Evolutionary conservation across 2,113 vertebrate genomes (phyloP).

Genomic region (Mastomys natalensis): DNA sequence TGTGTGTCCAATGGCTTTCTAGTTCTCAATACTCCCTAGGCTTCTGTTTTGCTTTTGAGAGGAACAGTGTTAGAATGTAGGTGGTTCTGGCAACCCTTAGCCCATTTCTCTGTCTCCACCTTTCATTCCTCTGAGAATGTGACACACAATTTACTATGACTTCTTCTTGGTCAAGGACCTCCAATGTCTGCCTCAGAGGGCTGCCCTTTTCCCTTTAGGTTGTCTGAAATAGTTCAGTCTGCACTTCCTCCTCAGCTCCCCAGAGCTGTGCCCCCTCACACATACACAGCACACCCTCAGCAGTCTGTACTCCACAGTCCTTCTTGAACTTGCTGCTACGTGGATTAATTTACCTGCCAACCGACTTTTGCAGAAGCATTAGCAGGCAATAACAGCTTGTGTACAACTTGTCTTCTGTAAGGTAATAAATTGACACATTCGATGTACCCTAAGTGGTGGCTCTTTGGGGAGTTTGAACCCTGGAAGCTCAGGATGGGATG

Average conservation of each 20-base stretch:
- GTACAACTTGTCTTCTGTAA: background rate
- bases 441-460: background rate
- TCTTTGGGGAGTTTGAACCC: background rate
- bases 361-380: conserved; percentile 36
- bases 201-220: background rate
- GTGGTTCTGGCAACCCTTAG: background rate
- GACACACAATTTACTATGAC: background rate
- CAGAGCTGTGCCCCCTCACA: background rate
- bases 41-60: background rate
- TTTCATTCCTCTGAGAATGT: background rate
- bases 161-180: background rate
- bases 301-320: background rate
- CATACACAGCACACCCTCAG: background rate
- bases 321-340: background rate
- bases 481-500: background rate
- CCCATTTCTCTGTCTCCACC: rapidly evolving
- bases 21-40: background rate
- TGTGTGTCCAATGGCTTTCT: background rate
- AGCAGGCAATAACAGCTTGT: background rate
- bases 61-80: background rate
- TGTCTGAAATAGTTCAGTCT: background rate
- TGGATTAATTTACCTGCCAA: background rate
- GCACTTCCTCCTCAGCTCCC: background rate
- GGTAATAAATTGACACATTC: background rate
- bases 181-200: background rate